Conservation (phyloP, 2,888 invertebrate species). For the Calliscelio sp. region DNA sequence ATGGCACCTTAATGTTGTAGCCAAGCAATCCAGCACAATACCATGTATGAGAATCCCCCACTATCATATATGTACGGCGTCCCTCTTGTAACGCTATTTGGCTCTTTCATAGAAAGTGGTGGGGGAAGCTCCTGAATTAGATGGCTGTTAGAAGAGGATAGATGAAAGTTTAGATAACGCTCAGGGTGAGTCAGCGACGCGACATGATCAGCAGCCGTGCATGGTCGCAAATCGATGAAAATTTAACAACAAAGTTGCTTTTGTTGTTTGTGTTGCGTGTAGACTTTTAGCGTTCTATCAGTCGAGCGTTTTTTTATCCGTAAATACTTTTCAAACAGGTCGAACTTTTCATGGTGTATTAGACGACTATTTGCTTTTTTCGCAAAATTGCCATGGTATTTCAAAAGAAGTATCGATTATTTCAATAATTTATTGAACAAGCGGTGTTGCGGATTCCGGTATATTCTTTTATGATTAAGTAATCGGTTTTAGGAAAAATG, state of each 20-base stretch:
- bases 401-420: not conserved
- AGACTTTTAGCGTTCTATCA: conserved; percentile 36
- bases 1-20: conserved; percentile 63
- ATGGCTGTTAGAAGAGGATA: conserved; percentile 84
- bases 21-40: conserved; percentile 66
- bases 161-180: conserved; percentile 86
- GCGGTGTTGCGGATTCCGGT: not conserved
- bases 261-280: conserved; percentile 13
- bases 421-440: conserved; percentile 2
- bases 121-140: conserved; percentile 83
- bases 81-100: conserved; percentile 73
- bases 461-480: too few species aligned
- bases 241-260: conserved; percentile 21
- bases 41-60: conserved; percentile 66
- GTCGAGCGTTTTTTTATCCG: conserved; percentile 15
- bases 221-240: conserved; percentile 22
- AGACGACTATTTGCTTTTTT: conserved; percentile 17
- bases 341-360: conserved; percentile 9
- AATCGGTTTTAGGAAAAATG: too few species aligned
- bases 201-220: conserved; percentile 40
- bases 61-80: conserved; percentile 57
- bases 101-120: conserved; percentile 82
- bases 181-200: conserved; percentile 80
- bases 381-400: not conserved
- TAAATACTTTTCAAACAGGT: conserved; percentile 23